These are phyloP conservation scores for Noctilio leporinus DNA, from an alignment of 2,113 vertebrate genomes.

Conservation along the genomic window DNA sequence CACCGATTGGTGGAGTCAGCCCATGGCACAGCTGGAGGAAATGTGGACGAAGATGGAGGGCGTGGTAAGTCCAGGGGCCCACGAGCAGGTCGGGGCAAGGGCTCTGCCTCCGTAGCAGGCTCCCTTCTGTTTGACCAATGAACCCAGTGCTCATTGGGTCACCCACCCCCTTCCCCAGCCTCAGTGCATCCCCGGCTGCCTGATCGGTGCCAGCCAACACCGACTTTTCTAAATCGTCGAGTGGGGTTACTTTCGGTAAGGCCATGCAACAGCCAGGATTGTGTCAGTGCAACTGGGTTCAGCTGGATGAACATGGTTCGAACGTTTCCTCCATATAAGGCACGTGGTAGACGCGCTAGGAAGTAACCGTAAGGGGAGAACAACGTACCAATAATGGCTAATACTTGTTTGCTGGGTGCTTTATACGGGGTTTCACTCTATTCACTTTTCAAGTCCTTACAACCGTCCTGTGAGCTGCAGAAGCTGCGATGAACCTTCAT, in stretches of 20 bases:
- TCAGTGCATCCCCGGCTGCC: too few species aligned
- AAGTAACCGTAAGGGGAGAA: neutral
- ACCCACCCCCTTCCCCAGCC: too few species aligned
- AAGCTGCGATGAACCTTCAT: neutral
- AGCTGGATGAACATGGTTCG: neutral
- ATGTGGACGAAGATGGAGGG: constrained; percentile 93
- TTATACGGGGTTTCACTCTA: neutral
- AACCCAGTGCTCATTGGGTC: too few species aligned
- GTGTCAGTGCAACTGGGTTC: neutral
- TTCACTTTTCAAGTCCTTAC: neutral
- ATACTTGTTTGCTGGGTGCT: neutral
- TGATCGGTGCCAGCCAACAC: too few species aligned
- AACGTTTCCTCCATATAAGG: neutral
- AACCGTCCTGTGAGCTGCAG: neutral
- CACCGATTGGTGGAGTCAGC: constrained; percentile 93
- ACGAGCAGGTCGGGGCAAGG: neutral
- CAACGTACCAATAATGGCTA: neutral
- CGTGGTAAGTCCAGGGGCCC: constrained; percentile 82
- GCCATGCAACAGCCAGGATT: neutral
- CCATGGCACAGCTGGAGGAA: constrained; percentile 89
- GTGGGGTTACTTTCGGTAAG: neutral
- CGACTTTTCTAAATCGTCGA: neutral
- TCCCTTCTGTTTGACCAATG: too few species aligned
- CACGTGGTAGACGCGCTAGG: neutral
- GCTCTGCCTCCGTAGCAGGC: too few species aligned